Evolutionary conservation across 23 tunicate genomes (phyloP), one percentile per base, ranked within the genome.

Genomic region (Aplidium turbinatum): DNA sequence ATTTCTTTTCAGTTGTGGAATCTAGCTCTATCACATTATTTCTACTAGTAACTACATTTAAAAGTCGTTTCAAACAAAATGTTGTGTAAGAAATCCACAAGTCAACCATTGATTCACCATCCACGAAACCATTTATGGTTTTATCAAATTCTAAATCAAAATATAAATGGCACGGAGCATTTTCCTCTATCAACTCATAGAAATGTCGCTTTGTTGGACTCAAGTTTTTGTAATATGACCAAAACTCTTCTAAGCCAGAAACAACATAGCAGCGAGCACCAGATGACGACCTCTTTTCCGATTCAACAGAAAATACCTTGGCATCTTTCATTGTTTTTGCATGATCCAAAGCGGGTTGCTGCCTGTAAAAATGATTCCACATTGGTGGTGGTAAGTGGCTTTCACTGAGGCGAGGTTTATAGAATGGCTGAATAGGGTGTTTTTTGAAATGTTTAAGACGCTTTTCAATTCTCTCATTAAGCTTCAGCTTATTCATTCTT

Each of bases 101-200:
- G 6, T 64, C 70, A 54, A 91, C 53, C 77, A 84, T 48, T 27
- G 30, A 20, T 9, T 73, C 78, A 5, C 83, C 82, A 50, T 84
- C 65, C 29, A 34, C 21, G 2, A 7, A 32, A 31, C 0, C 47
- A 55, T 91, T 91, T 1, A 71, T 2, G 4, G 72, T 48, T 58
- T 72, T 84, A 21, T 66, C 45, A 73, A 65, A 91, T 60, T 91
- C 97, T 40, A 91, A 52, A 50, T 91, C 97, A 79, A 91, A 91
- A 47, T 91, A 91, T 52, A 91, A 42, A 64, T 91, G 91, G 55
- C 97, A 91, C 1, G 75, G 57, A 24, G 75, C 69, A 47, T 35
- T 62, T 33, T 73, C 78, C 54, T 81, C 71, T 19, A 91, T 91
- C 6, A 91, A 65, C 52, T 91, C 97, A 65, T 91, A 91, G 67